phyloP scores from a whole-genome alignment of 2,113 vertebrate species.

The Hemichromis elongatus region DNA sequence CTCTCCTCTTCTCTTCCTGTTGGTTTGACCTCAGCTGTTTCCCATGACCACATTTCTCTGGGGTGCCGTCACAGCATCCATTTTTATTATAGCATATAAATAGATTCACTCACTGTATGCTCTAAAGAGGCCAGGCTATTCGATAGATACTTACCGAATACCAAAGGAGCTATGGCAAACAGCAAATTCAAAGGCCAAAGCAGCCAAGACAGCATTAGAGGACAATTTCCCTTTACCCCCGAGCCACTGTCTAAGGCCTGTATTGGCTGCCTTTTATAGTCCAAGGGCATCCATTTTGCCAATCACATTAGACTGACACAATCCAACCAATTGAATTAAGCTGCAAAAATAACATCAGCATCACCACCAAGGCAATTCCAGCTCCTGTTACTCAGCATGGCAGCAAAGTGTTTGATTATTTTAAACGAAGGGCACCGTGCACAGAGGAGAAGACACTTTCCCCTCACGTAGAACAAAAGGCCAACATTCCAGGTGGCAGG shows the following conservation, averaged over 20 bases:
- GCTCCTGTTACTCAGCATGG: not conserved
- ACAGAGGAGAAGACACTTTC: not conserved
- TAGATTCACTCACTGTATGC: slow-evolving; percentile 8
- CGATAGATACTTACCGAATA: not conserved
- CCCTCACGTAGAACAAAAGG: not conserved
- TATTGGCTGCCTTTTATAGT: slow-evolving; percentile 44
- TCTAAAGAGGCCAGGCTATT: slow-evolving; percentile 11
- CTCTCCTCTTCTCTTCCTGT: slow-evolving; percentile 27
- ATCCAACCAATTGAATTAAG: slow-evolving; percentile 55
- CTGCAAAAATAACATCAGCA: slow-evolving; percentile 49
- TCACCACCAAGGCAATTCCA: slow-evolving; percentile 3
- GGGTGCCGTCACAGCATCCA: not conserved
- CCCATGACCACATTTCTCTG: slow-evolving; percentile 59
- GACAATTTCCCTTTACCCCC: slow-evolving; percentile 7
- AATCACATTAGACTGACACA: slow-evolving; percentile 58
- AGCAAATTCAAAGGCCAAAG: not conserved
- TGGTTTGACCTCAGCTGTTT: slow-evolving; percentile 54
- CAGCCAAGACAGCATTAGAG: slow-evolving; percentile 5
- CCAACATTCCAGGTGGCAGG: not conserved
- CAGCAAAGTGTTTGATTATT: not conserved
- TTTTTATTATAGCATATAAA: slow-evolving; percentile 33
- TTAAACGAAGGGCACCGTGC: not conserved
- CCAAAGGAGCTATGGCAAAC: not conserved
- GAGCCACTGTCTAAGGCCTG: slow-evolving; percentile 22
- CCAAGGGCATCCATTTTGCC: slow-evolving; percentile 54